These are phyloP conservation scores for Andrena hattorfiana DNA, from an alignment of 2,888 invertebrate genomes.

Conservation along the genomic window DNA sequence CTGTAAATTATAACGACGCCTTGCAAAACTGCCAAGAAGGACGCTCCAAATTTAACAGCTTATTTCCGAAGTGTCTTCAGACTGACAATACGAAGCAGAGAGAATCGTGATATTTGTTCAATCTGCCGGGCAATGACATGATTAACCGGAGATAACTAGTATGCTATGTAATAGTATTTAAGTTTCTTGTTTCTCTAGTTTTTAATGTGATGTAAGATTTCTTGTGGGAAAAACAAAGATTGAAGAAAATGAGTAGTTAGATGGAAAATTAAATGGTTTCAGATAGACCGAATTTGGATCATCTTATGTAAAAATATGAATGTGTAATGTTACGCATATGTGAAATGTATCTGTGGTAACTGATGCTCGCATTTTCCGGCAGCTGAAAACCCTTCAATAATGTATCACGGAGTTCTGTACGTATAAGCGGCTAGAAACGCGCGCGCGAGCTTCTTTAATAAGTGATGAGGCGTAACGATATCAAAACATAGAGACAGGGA, in stretches of 20 bases:
- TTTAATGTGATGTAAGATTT: background rate
- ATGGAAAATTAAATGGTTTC: background rate
- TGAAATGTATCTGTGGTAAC: constrained; percentile 18
- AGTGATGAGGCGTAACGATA: constrained; percentile 54
- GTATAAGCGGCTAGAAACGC: background rate
- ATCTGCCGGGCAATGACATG: background rate
- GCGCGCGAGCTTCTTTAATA: constrained; percentile 37
- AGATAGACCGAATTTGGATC: background rate
- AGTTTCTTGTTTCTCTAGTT: background rate
- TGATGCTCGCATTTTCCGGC: constrained; percentile 11
- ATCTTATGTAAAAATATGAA: background rate
- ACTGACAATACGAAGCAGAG: background rate
- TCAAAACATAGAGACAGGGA: constrained; percentile 47
- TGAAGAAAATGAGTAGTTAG: background rate
- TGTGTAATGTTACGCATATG: background rate
- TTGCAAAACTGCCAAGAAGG: constrained; percentile 36
- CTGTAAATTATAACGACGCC: constrained; percentile 46
- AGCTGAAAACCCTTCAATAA: constrained; percentile 21
- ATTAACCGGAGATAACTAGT: background rate
- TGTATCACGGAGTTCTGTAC: constrained; percentile 19
- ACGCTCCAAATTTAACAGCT: constrained; percentile 33
- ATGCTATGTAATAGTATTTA: background rate
- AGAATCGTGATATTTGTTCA: background rate
- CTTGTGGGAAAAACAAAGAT: background rate
- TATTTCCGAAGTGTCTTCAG: background rate